Conservation (phyloP, 2,888 invertebrate species). For the Timema podura region DNA sequence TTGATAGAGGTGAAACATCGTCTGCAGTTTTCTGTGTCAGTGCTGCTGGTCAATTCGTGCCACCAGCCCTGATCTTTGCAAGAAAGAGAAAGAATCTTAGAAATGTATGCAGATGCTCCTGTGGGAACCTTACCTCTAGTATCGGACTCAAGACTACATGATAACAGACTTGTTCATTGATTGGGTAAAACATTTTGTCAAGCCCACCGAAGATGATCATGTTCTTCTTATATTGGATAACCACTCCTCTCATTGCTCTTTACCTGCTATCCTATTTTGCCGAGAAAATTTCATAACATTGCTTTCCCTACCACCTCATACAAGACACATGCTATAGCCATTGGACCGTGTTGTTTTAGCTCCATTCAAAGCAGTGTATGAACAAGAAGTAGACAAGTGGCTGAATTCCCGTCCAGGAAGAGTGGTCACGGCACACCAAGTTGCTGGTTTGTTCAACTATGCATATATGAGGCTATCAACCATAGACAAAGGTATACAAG, state of each 20-base stretch:
- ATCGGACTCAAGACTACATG: conserved; percentile 30
- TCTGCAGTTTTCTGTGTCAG: conserved; percentile 34
- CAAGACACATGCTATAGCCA: conserved; percentile 30
- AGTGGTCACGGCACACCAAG: not conserved
- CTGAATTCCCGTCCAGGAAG: conserved; percentile 5
- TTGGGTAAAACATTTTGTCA: conserved; percentile 31
- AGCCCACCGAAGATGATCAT: conserved; percentile 29
- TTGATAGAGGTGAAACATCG: conserved; percentile 33
- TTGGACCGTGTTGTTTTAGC: conserved; percentile 24
- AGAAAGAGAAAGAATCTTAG: conserved; percentile 23
- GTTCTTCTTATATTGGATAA: conserved; percentile 31
- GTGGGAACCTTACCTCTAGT: conserved; percentile 27
- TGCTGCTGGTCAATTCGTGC: conserved; percentile 27
- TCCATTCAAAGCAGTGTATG: conserved; percentile 6
- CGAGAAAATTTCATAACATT: conserved; percentile 29
- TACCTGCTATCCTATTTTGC: conserved; percentile 28
- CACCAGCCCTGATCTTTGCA: conserved; percentile 23
- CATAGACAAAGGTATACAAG: conserved; percentile 4
- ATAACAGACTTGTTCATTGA: conserved; percentile 29
- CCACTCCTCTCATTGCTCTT: conserved; percentile 29
- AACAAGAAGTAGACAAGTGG: conserved; percentile 14
- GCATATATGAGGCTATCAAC: not conserved
- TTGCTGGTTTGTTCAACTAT: conserved; percentile 8
- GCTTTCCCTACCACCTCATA: conserved; percentile 30
- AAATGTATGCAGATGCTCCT: conserved; percentile 28